Conservation (phyloP, 2,888 invertebrate genomes). For the Drosophila emarginata region DNA sequence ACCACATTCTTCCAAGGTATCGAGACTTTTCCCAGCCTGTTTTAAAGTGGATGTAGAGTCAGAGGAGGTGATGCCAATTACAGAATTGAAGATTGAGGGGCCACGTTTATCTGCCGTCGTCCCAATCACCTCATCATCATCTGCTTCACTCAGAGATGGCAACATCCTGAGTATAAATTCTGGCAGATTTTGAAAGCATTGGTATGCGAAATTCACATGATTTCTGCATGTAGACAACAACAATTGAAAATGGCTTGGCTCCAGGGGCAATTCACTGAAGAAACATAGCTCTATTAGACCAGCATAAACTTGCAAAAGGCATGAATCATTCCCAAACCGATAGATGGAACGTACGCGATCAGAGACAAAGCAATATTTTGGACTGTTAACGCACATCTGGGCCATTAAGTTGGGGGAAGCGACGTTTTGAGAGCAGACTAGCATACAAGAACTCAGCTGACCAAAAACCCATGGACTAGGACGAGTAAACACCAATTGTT, state of each 20-base stretch:
- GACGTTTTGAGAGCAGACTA: slow-evolving; percentile 41
- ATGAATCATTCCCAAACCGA: slow-evolving; percentile 76
- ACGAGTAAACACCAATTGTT: slow-evolving; percentile 76
- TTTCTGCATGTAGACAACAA: slow-evolving; percentile 70
- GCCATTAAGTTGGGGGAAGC: slow-evolving; percentile 43
- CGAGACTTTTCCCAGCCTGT: not conserved
- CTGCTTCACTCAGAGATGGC: slow-evolving; percentile 69
- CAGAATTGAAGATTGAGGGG: not conserved
- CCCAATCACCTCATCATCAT: slow-evolving; percentile 58
- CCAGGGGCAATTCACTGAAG: slow-evolving; percentile 60
- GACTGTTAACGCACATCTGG: slow-evolving; percentile 67
- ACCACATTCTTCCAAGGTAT: not conserved
- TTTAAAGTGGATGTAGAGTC: slow-evolving; percentile 9
- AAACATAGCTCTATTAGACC: slow-evolving; percentile 77
- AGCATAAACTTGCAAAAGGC: slow-evolving; percentile 79
- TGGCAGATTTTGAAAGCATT: slow-evolving; percentile 74
- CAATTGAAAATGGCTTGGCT: slow-evolving; percentile 63
- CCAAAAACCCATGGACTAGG: slow-evolving; percentile 78
- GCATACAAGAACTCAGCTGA: slow-evolving; percentile 66
- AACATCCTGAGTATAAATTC: slow-evolving; percentile 72
- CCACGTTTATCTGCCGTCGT: not conserved
- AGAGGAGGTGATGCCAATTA: slow-evolving; percentile 15
- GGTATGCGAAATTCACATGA: slow-evolving; percentile 75
- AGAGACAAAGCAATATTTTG: slow-evolving; percentile 57
- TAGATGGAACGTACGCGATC: slow-evolving; percentile 75